These are phyloP conservation scores for Tragelaphus eurycerus DNA, from an alignment of 2,797 vertebrate genomes.

Conservation along the genomic window DNA sequence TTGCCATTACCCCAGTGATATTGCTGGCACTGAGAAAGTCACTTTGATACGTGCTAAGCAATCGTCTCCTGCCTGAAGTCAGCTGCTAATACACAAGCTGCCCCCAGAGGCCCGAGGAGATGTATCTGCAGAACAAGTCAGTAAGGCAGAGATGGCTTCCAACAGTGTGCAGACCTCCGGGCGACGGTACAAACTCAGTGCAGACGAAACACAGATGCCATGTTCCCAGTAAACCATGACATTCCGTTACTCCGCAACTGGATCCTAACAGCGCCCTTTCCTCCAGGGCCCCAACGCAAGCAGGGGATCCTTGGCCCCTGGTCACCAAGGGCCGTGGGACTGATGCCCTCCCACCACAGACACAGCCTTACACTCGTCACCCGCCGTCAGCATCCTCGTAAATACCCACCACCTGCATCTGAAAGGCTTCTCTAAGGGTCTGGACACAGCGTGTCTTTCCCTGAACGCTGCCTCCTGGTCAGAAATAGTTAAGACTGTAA, in stretches of 20 bases:
- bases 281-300: accelerated
- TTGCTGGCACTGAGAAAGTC: neutral
- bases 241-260: accelerated
- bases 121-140: neutral
- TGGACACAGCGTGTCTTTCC: too few relatives aligned
- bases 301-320: too few relatives aligned
- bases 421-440: neutral
- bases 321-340: too few relatives aligned
- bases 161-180: neutral
- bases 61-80: neutral
- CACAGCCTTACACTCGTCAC: neutral
- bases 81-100: neutral
- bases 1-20: too few relatives aligned
- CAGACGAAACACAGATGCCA: accelerated
- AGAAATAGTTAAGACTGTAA: neutral
- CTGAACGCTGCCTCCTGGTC: neutral
- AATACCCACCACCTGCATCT: neutral
- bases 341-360: neutral
- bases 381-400: neutral
- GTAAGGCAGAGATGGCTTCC: too few relatives aligned
- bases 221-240: accelerated
- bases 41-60: neutral
- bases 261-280: accelerated
- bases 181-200: accelerated
- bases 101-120: neutral